Percentiles rank a stretch among this genome's conserved stretches.
Conservation (phyloP, 2,113 vertebrate species). For the Tringa solitaria region DNA sequence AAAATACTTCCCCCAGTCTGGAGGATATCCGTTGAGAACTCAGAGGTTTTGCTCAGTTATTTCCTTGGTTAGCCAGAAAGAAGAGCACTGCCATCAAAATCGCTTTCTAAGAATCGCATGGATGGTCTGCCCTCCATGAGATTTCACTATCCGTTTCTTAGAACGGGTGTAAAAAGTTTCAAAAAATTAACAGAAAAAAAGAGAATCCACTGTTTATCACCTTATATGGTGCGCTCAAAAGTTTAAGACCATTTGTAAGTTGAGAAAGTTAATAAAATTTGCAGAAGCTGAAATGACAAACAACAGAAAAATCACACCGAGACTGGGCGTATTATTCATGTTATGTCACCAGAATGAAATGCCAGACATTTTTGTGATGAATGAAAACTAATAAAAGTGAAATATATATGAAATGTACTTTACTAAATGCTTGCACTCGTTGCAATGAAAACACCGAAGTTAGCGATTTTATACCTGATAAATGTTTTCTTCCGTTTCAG, state of each 20-base stretch:
- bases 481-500: slow-evolving; percentile 98
- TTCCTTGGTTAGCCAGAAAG: background rate
- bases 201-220: background rate
- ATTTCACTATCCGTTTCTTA: background rate
- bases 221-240: background rate
- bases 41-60: background rate
- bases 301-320: slow-evolving; percentile 4
- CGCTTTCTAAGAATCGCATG: background rate
- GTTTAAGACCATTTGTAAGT: background rate
- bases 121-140: background rate
- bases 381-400: slow-evolving; percentile 31
- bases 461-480: slow-evolving; percentile 91
- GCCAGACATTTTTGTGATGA: slow-evolving; percentile 18
- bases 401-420: slow-evolving; percentile 27
- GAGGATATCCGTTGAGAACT: background rate
- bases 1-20: background rate
- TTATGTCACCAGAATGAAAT: slow-evolving; percentile 28
- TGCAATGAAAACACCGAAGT: slow-evolving; percentile 20
- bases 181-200: background rate
- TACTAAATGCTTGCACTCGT: background rate
- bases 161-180: background rate
- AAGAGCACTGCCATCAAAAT: background rate
- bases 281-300: background rate
- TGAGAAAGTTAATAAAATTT: background rate
- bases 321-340: background rate